Evolutionary conservation across 92 coral and sea anemone genomes (phyloP).

Genomic region (Meandrina meandrites): DNA sequence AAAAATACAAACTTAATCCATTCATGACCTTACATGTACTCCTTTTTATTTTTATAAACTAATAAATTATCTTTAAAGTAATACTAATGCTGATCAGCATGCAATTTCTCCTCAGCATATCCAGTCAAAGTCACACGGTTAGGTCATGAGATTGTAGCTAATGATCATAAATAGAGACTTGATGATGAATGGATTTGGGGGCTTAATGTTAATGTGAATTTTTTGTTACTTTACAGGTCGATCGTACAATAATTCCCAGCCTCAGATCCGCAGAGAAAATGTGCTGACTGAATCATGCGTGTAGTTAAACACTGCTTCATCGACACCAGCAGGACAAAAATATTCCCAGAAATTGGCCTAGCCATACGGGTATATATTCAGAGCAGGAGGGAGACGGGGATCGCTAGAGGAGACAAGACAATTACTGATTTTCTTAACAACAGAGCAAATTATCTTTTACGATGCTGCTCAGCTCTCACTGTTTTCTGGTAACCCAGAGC

Average conservation of each 20-base stretch:
- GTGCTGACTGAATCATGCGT: constrained; percentile 64
- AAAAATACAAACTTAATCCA: neutral
- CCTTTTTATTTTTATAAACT: neutral
- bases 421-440: neutral
- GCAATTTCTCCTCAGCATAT: neutral
- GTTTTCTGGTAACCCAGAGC: neutral
- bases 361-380: neutral
- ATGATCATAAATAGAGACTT: neutral
- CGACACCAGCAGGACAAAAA: neutral
- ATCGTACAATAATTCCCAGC: constrained; percentile 9
- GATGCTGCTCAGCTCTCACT: neutral
- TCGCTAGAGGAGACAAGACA: neutral
- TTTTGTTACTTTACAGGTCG: constrained; percentile 27
- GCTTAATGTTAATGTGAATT: neutral
- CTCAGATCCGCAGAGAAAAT: constrained; percentile 39
- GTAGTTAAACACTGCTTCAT: neutral
- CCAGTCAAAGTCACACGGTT: neutral
- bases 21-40: neutral
- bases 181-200: neutral
- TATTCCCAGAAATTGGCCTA: neutral
- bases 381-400: neutral
- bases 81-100: neutral
- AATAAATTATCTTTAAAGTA: neutral
- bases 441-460: neutral
- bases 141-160: neutral